Base-by-base conservation (phyloP, 2,888 invertebrate genomes). In the Thelaira solivaga region DNA sequence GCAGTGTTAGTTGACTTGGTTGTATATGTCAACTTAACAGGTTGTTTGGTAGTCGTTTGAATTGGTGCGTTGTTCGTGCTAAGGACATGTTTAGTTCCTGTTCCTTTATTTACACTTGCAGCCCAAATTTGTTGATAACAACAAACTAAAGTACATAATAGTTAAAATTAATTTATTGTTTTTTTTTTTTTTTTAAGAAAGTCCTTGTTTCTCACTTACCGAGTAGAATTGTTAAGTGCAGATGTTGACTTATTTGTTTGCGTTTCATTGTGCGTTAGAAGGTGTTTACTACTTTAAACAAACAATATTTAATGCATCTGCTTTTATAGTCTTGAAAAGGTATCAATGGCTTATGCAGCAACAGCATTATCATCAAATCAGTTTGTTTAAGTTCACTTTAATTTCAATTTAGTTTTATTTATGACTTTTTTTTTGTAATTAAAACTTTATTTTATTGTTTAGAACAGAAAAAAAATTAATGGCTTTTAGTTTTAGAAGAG, bases 281-380 rank as follows among this genome's bases (percentile, higher is more conserved):
- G 31, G 6, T 45, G 4, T 49, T 13, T 41, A 75, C 68, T 78
- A 61, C 13, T 53, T 36, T 22, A 5, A 61, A 61, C 69, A 49
- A 10, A 61, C 69, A 49, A 10, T 18, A 11, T 26, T 11, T 41
- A 53, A 7, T 75, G 65, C 78, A 78, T 36, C n/a, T 36, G 26
- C 47, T 78, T 78, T 74, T 78, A 78, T 78, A 77, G 59, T 26
- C 11, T 18, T 16, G 7, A 6, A 16, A 11, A 7, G 13, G 36
- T 47, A 20, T 24, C 8, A 29, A 6, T 45, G 16, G n/a, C 13
- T 59, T 61, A n/a, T n/a, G n/a, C n/a, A n/a, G n/a, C n/a, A n/a
- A 16, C 22, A 59, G 29, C 59, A 31, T 57, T 10, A 36, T 2
- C 13, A n/a, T 11, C 16, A 18, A 36, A 68, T 20, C 11, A 59